Conservation (phyloP, 23 tunicate species). For the Trididemnum miniatum region DNA sequence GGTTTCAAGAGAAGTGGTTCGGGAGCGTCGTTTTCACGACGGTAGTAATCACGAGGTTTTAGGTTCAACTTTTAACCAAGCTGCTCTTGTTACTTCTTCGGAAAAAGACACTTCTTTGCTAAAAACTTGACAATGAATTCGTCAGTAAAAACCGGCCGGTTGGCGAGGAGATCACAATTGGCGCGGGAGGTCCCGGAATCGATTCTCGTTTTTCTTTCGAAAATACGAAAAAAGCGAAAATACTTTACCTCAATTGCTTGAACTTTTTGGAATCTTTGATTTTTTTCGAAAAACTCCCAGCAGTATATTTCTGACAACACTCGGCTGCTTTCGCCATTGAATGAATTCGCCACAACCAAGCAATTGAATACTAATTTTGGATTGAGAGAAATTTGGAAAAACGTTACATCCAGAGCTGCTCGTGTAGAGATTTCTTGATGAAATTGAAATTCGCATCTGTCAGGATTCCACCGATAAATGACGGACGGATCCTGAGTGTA, state of each 20-base stretch:
- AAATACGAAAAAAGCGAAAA: no score
- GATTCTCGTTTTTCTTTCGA: no score
- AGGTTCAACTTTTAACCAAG: no score
- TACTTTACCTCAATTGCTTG: constrained; percentile 50
- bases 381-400: constrained; percentile 13
- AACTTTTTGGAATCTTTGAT: not conserved
- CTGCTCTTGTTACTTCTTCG: no score
- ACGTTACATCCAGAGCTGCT: constrained; percentile 60
- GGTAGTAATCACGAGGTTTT: no score
- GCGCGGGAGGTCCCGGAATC: no score
- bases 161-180: no score
- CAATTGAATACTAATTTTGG: constrained; percentile 15
- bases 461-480: constrained; percentile 47
- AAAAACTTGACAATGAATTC: no score
- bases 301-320: constrained; percentile 59
- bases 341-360: constrained; percentile 60
- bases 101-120: no score
- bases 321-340: constrained; percentile 32
- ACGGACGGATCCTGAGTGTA: constrained; percentile 43
- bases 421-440: constrained; percentile 37
- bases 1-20: no score
- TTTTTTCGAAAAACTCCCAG: constrained; percentile 4
- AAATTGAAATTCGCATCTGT: constrained; percentile 27
- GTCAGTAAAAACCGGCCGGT: no score
- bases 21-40: no score